phyloP scores from a whole-genome alignment of 1,140 invertebrate species.

The Apis laboriosa region DNA sequence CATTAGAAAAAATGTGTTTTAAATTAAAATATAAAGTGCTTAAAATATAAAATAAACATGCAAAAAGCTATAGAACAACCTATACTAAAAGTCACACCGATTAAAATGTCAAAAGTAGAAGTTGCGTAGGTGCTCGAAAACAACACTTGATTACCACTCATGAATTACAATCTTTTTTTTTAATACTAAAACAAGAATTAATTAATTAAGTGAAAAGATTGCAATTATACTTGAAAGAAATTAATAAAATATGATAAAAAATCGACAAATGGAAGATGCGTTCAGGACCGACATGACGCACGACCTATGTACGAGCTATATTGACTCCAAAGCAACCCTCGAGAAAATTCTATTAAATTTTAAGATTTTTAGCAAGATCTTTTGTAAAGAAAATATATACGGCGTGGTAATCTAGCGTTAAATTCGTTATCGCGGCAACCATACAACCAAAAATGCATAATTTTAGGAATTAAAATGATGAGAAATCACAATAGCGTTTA shows the following conservation, averaged over 20 bases:
- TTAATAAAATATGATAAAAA: constrained; percentile 14
- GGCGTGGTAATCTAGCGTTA: constrained; percentile 35
- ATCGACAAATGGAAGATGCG: constrained; percentile 36
- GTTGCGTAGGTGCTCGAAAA: constrained; percentile 53
- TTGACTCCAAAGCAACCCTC: constrained; percentile 38
- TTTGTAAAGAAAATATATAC: background rate
- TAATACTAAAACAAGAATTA: background rate
- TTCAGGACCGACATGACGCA: constrained; percentile 70
- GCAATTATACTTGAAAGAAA: background rate
- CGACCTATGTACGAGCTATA: constrained; percentile 60
- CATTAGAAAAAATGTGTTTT: background rate
- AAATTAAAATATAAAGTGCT: background rate
- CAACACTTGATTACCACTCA: constrained; percentile 33
- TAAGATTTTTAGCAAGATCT: background rate
- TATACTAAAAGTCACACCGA: constrained; percentile 32
- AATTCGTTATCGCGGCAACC: constrained; percentile 3
- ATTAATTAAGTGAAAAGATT: background rate
- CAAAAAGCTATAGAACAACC: constrained; percentile 28
- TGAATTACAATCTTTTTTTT: constrained; percentile 19
- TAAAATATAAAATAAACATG: constrained; percentile 7
- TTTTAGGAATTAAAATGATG: constrained; percentile 58
- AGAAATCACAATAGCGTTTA: constrained; percentile 72
- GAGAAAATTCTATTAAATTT: constrained; percentile 51
- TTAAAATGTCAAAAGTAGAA: constrained; percentile 67
- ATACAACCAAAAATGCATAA: constrained; percentile 24